A percentile compares a stretch with the other conserved stretches of the same genome.
Conservation (phyloP, 2,888 invertebrate genomes). For the Tinea semifulvella region DNA sequence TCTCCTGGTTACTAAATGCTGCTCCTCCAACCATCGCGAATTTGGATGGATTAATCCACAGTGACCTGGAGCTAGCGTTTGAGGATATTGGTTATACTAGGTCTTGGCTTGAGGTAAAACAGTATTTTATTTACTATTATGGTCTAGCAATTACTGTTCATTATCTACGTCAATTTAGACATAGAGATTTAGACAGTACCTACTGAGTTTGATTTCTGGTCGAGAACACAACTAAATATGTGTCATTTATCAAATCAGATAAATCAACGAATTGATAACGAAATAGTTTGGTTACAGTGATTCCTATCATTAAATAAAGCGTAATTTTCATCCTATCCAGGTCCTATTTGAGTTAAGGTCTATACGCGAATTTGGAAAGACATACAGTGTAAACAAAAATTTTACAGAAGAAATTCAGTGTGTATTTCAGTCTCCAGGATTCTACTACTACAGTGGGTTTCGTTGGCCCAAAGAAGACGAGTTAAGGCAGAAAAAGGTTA, state of each 20-base stretch:
- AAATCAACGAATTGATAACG: no score
- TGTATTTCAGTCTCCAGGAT: constrained; percentile 39
- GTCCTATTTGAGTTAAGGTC: background rate
- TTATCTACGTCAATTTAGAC: no score
- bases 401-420: constrained; percentile 5
- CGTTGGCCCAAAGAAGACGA: constrained; percentile 46
- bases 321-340: no score
- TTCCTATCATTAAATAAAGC: no score
- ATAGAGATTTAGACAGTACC: no score
- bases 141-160: no score
- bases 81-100: constrained; percentile 57
- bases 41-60: constrained; percentile 55
- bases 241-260: background rate
- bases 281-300: no score
- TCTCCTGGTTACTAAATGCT: constrained; percentile 62
- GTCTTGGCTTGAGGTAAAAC: constrained; percentile 45
- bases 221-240: background rate
- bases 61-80: constrained; percentile 53
- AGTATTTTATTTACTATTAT: no score
- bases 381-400: no score
- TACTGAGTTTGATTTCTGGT: background rate
- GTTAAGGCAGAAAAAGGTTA: constrained; percentile 36
- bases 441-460: constrained; percentile 47
- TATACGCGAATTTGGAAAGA: constrained; percentile 3
- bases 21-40: constrained; percentile 58